Base-by-base conservation (phyloP, 2,113 vertebrate genomes). In the Polyodon spathula region DNA sequence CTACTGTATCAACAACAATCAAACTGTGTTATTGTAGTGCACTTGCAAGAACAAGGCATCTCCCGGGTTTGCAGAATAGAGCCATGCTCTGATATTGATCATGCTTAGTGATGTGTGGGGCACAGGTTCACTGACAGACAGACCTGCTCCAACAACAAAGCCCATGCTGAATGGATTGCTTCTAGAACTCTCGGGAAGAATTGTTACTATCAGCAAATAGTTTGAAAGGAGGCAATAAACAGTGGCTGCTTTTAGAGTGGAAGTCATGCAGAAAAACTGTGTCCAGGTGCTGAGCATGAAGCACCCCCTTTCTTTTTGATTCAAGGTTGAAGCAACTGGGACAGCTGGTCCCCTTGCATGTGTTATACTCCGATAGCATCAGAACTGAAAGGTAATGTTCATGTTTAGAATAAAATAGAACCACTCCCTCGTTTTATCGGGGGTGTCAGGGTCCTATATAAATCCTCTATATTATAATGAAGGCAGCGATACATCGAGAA, bases 281-380 rank as follows among this genome's bases (percentile, higher is more conserved):
- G 66, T 72, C 68, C 86, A 86, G 86, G 85, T 88, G 86, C 77
- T 80, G 74, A 60, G 63, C 76, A 65, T 53, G 75, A 76, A 71
- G 75, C 75, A 74, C 66, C 64, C 71, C 77, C 66, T 72, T 27
- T 76, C 62, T 67, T 58, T 37, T 42, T 52, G 67, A 44, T 1
- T 48, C 58, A 6, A 50, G 37, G 14, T 60, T 60, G 39, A 50
- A 50, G 38, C 17, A 60, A 16, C 27, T 6, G 43, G 46, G 44
- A 14, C 58, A 60, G 58, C 58, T 60, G 53, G 14, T 38, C 6
- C 4, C 43, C 58, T 73, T 71, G 53, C 16, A 16, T 54, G 53
- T 27, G 53, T 54, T 14, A 37, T 37, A 12, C n/a, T 65, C 64
- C 62, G 41, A 58, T 50, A 37, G 16, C n/a, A 65, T 53, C 63